These are phyloP conservation scores for Drosophila maculinotata DNA, from an alignment of 2,888 invertebrate species.

Conservation along the genomic window DNA sequence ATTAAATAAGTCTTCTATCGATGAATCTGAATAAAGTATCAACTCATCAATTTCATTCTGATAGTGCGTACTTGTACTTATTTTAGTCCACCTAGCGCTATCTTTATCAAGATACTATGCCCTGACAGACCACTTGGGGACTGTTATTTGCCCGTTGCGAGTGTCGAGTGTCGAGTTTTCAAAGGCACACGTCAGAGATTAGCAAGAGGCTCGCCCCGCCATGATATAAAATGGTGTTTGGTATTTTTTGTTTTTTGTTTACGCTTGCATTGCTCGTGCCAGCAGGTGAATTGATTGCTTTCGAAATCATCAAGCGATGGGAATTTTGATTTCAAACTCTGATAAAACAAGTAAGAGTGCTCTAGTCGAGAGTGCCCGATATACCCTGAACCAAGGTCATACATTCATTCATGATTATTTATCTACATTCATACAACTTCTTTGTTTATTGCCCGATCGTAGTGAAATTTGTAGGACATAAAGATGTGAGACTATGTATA, in stretches of 20 bases:
- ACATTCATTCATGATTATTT: too few species aligned
- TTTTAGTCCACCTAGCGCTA: conserved; percentile 15
- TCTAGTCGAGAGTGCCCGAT: too few species aligned
- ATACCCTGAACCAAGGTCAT: too few species aligned
- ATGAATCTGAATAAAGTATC: conserved; percentile 20
- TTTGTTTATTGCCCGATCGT: too few species aligned
- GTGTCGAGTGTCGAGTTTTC: conserved; percentile 16
- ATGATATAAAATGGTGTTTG: not conserved
- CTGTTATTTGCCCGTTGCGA: not conserved
- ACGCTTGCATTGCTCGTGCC: conserved; percentile 13
- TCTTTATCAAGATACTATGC: conserved; percentile 26
- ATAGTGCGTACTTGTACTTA: conserved; percentile 5
- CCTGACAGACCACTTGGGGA: conserved; percentile 35
- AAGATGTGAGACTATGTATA: too few species aligned
- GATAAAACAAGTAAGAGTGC: too few species aligned
- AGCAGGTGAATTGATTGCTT: conserved; percentile 25
- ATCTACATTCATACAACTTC: too few species aligned
- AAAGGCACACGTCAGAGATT: conserved; percentile 47
- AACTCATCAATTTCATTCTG: not conserved
- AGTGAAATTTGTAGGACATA: too few species aligned
- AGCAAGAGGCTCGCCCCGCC: not conserved
- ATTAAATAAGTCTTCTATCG: conserved; percentile 39
- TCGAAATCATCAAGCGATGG: not conserved
- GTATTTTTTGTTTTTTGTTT: conserved; percentile 18
- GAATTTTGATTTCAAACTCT: conserved; percentile 20